A percentile compares a stretch with the other conserved stretches of the same genome.
phyloP scores from a whole-genome alignment of 2,888 invertebrate genomes.

The Lasiommata megera region DNA sequence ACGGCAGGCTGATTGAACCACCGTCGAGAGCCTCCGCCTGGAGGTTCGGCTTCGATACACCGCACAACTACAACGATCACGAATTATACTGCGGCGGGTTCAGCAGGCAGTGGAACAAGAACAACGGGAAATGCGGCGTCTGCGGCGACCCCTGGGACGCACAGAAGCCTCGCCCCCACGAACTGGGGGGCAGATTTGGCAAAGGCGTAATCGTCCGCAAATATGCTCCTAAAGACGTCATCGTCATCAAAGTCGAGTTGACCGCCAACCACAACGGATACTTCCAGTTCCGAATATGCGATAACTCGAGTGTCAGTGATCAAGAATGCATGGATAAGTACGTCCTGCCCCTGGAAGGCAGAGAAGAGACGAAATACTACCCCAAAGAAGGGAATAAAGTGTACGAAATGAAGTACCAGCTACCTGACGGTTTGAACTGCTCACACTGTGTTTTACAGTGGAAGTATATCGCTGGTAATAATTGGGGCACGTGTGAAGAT shows the following conservation, averaged over 20 bases:
- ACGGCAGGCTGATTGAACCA: conserved; percentile 91
- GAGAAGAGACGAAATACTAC: conserved; percentile 83
- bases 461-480: conserved; percentile 93
- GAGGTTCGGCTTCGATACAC: conserved; percentile 93
- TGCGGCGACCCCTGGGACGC: conserved; percentile 93
- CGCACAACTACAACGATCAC: conserved; percentile 94
- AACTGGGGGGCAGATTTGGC: conserved; percentile 91
- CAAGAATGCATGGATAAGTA: conserved; percentile 90
- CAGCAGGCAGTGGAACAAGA: conserved; percentile 90
- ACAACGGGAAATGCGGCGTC: conserved; percentile 92
- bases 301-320: conserved; percentile 84
- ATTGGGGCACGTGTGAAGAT: conserved; percentile 89
- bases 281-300: conserved; percentile 92
- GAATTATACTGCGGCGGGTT: conserved; percentile 94
- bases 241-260: conserved; percentile 90
- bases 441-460: conserved; percentile 93
- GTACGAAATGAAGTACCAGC: conserved; percentile 87
- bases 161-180: conserved; percentile 87
- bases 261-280: conserved; percentile 94
- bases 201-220: conserved; percentile 90
- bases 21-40: conserved; percentile 93
- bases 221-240: conserved; percentile 85
- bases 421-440: conserved; percentile 85
- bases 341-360: conserved; percentile 80
- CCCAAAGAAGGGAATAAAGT: conserved; percentile 89